Evolutionary conservation across 1,140 invertebrate genomes (phyloP), one percentile per base, ranked within the genome.

Genomic region (Drosophila setifemur): DNA sequence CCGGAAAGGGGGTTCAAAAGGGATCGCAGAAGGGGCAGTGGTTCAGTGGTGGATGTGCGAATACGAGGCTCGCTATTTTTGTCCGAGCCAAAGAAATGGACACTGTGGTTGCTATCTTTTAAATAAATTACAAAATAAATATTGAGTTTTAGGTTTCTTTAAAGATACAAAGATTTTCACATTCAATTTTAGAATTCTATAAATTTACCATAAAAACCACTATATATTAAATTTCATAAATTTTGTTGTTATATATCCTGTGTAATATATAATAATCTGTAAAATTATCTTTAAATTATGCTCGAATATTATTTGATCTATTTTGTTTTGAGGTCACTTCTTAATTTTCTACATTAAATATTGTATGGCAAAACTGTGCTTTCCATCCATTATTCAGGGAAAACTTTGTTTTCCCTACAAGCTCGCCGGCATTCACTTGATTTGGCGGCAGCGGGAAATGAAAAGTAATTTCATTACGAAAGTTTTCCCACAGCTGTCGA

Each of bases 401-500:
- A 37, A 48, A 48, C 31, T 63, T 64, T 26, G 18, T 2, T 11
- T 29, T 60, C 12, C n/a, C 19, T 33, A 11, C 18, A 43, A 63
- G 11, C 14, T 11, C 9, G 11, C 14, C 16, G 23, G n/a, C 19
- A 18, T 11, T n/a, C 33, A 16, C 42, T 25, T 64, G 16, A 39
- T 31, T n/a, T n/a, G n/a, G 6, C 26, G 25, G 29, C 6, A 0
- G 31, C 25, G 12, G 25, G 42, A 64, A 64, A 64, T 64, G 33
- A 43, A 64, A 64, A 40, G 61, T 58, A 49, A 64, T 64, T 64
- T 64, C 61, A 64, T 64, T 64, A 64, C 61, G 33, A 64, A 64
- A 64, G 58, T 64, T 64, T 64, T 64, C 19, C 33, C 57, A 48
- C 60, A 63, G 60, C 57, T 64, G 57, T n/a, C 31, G 25, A 25